These are phyloP conservation scores for Cephus spinipes DNA, from an alignment of 2,888 invertebrate genomes.

Conservation along the genomic window DNA sequence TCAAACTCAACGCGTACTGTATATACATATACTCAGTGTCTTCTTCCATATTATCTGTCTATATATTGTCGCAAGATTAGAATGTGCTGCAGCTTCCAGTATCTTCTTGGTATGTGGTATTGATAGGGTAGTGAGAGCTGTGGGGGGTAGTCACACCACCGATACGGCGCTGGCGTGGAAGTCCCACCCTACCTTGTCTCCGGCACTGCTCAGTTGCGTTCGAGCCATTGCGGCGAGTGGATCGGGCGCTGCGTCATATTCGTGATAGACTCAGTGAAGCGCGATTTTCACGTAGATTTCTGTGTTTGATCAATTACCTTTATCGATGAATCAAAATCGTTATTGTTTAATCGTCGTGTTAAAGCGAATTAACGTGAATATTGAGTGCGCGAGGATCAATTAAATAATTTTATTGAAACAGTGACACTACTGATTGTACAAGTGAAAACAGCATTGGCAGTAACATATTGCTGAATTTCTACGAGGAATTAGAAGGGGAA, in stretches of 20 bases:
- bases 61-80: background rate
- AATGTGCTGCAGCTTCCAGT: background rate
- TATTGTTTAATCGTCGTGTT: background rate
- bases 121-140: background rate
- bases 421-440: background rate
- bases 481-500: constrained; percentile 40
- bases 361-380: background rate
- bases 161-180: background rate
- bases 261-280: background rate
- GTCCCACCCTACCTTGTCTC: background rate
- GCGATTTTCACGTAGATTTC: background rate
- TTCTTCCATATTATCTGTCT: background rate
- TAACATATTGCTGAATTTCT: background rate
- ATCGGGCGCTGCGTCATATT: background rate
- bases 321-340: background rate
- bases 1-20: background rate
- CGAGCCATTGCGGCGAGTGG: background rate
- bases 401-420: background rate
- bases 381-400: background rate
- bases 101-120: background rate
- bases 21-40: background rate
- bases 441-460: background rate
- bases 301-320: background rate
- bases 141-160: background rate
- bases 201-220: background rate